Conservation (phyloP, 1,140 invertebrate genomes). For the Meteorus sp. region DNA sequence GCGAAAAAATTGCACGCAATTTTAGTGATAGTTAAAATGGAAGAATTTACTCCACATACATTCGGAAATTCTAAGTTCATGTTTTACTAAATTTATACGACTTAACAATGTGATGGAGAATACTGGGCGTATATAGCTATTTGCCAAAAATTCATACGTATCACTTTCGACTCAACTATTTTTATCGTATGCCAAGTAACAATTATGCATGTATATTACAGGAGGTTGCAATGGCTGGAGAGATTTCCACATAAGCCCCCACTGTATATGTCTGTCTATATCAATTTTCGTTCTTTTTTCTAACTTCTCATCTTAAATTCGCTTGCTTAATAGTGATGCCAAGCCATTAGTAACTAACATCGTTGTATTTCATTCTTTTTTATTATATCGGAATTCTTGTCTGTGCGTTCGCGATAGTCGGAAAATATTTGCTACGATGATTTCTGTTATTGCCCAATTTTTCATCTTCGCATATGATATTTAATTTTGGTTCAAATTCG, state of each 20-base stretch:
- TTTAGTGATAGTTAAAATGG: no score
- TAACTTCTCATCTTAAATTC: slow-evolving; percentile 32
- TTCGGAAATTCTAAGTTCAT: no score
- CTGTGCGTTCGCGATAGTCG: no score
- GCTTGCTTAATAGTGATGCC: slow-evolving; percentile 26
- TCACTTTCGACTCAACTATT: background rate
- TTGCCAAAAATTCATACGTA: background rate
- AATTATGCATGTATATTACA: slow-evolving; percentile 47
- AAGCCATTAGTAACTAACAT: no score
- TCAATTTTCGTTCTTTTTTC: slow-evolving; percentile 41
- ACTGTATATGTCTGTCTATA: slow-evolving; percentile 54
- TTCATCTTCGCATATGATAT: no score
- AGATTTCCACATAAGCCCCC: slow-evolving; percentile 47
- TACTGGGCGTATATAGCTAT: no score
- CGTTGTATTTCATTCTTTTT: background rate
- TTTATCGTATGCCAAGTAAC: background rate
- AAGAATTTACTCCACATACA: no score
- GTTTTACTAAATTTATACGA: no score
- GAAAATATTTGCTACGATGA: background rate
- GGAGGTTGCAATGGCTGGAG: slow-evolving; percentile 50
- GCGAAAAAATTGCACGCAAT: no score
- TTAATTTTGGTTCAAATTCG: background rate
- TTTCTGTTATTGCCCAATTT: background rate
- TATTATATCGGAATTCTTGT: no score
- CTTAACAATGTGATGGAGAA: no score